Conservation (phyloP, 1,140 invertebrate genomes). For the Pseudomyrmex dendroicus region DNA sequence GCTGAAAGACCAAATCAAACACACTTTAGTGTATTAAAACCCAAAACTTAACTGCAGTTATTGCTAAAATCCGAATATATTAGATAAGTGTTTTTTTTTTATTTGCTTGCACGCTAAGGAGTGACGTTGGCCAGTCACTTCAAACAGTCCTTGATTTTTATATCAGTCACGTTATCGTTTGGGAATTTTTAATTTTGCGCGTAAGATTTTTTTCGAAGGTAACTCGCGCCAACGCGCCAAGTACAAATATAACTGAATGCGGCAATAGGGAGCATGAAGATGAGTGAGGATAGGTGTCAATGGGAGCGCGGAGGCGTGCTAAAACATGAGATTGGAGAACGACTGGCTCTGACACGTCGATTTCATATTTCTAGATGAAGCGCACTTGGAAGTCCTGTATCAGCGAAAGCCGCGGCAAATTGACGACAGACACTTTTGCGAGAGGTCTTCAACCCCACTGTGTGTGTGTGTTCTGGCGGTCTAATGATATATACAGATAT, state of each 20-base stretch:
- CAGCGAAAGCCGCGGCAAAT: slow-evolving; percentile 44
- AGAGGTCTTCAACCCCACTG: background rate
- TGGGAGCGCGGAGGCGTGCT: slow-evolving; percentile 23
- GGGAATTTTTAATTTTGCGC: background rate
- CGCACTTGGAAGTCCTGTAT: slow-evolving; percentile 36
- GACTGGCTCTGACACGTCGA: slow-evolving; percentile 53
- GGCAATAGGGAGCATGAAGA: background rate
- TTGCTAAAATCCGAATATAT: no score
- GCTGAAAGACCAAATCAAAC: slow-evolving; percentile 86
- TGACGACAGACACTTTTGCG: slow-evolving; percentile 21
- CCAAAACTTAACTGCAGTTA: no score
- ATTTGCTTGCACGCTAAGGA: no score
- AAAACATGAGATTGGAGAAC: slow-evolving; percentile 57
- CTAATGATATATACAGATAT: no score
- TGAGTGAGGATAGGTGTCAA: background rate
- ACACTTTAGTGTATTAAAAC: no score
- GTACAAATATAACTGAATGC: background rate
- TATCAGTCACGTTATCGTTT: background rate
- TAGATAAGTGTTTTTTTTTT: no score
- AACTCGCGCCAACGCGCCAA: background rate
- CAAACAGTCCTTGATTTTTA: background rate
- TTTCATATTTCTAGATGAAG: slow-evolving; percentile 62
- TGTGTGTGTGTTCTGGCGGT: slow-evolving; percentile 3
- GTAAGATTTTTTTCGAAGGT: background rate
- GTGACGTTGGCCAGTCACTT: no score